These are phyloP conservation scores for Drosophila planitibia DNA, from an alignment of 2,888 invertebrate species.

Conservation along the genomic window DNA sequence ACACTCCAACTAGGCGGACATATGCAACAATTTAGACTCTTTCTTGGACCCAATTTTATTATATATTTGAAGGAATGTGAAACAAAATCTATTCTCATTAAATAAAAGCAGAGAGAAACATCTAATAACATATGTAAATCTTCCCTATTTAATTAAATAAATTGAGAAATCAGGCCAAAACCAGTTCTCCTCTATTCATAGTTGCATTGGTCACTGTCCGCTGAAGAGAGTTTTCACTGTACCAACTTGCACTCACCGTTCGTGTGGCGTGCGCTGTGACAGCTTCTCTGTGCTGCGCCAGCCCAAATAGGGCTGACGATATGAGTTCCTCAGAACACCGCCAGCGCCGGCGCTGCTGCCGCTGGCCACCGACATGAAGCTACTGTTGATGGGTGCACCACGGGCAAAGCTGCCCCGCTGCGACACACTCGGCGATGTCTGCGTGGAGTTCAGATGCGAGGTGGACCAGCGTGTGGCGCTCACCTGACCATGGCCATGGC, in stretches of 20 bases:
- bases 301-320: constrained; percentile 94
- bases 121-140: no score
- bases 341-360: constrained; percentile 87
- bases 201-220: not conserved
- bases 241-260: constrained; percentile 86
- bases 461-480: constrained; percentile 89
- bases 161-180: not conserved
- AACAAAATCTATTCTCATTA: not conserved
- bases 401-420: constrained; percentile 90
- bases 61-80: not conserved
- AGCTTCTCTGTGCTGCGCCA: constrained; percentile 95
- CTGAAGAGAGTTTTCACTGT: not conserved
- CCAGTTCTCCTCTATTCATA: not conserved
- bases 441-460: constrained; percentile 90
- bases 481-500: constrained; percentile 39
- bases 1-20: not conserved
- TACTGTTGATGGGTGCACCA: constrained; percentile 85
- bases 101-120: not conserved
- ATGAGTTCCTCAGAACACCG: constrained; percentile 86
- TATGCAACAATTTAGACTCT: not conserved
- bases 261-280: constrained; percentile 92
- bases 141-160: not conserved
- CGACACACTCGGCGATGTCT: constrained; percentile 91
- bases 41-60: not conserved
- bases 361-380: constrained; percentile 87